These are phyloP conservation scores for Echiichthys vipera DNA, from an alignment of 2,797 vertebrate genomes.

Conservation along the genomic window DNA sequence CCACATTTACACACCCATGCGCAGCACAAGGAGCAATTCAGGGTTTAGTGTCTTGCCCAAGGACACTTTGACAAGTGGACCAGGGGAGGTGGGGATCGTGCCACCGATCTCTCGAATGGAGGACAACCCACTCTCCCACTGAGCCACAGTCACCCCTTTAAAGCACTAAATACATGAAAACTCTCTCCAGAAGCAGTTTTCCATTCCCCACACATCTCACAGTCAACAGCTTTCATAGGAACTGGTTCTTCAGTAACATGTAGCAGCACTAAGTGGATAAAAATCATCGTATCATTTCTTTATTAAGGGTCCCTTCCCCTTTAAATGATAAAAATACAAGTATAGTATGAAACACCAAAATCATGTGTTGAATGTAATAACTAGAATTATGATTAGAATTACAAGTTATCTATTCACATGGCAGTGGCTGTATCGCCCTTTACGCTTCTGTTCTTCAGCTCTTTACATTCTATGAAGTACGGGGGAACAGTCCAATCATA, in stretches of 20 bases:
- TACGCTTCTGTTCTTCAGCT: not conserved
- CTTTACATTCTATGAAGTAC: constrained; percentile 17
- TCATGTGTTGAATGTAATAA: not conserved
- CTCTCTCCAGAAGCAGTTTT: not conserved
- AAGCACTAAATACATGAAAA: not conserved
- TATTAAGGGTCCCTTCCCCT: not conserved
- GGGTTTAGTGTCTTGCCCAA: no score
- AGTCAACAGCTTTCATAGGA: not conserved
- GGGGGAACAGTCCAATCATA: constrained; percentile 18
- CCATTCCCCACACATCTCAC: not conserved
- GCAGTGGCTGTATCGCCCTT: not conserved
- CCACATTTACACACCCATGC: no score
- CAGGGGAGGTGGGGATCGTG: no score
- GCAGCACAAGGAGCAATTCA: no score
- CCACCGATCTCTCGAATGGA: no score
- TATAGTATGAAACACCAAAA: not conserved
- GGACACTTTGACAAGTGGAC: no score
- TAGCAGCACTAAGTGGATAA: not conserved
- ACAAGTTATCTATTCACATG: not conserved
- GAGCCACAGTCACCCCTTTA: no score
- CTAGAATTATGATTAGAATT: not conserved
- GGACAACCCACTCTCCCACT: no score
- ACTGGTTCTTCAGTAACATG: not conserved
- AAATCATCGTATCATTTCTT: no score
- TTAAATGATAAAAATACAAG: not conserved